These are phyloP conservation scores for Pachycephala philippinensis DNA, from an alignment of 2,113 vertebrate genomes.

Conservation along the genomic window DNA sequence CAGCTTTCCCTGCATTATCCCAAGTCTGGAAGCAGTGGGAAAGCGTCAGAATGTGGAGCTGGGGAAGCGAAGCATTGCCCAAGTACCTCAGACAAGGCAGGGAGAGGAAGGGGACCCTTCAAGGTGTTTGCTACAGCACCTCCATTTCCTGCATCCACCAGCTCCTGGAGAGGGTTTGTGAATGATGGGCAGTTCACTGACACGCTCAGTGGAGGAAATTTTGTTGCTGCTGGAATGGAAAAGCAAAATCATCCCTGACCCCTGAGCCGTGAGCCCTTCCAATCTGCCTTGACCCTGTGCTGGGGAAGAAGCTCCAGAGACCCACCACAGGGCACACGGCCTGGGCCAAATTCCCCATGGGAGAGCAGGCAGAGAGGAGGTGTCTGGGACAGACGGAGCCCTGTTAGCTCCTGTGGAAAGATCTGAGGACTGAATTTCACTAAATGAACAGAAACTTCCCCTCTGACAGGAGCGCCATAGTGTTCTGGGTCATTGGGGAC, in stretches of 20 bases:
- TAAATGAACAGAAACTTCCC: background rate
- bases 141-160: background rate
- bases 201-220: background rate
- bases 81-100: background rate
- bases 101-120: background rate
- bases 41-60: background rate
- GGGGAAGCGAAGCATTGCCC: background rate
- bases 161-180: background rate
- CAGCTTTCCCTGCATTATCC: background rate
- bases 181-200: background rate
- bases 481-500: background rate
- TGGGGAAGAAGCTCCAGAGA: background rate
- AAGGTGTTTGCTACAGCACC: rapidly evolving
- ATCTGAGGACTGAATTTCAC: background rate
- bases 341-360: background rate
- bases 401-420: background rate
- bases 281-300: background rate
- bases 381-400: background rate
- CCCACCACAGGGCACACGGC: rapidly evolving
- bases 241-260: background rate
- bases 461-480: rapidly evolving
- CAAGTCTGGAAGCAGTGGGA: background rate
- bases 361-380: background rate
- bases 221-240: background rate
- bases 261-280: background rate